These are phyloP conservation scores for Lepeophtheirus nordmannii DNA, from an alignment of 2,888 invertebrate genomes.

Conservation along the genomic window DNA sequence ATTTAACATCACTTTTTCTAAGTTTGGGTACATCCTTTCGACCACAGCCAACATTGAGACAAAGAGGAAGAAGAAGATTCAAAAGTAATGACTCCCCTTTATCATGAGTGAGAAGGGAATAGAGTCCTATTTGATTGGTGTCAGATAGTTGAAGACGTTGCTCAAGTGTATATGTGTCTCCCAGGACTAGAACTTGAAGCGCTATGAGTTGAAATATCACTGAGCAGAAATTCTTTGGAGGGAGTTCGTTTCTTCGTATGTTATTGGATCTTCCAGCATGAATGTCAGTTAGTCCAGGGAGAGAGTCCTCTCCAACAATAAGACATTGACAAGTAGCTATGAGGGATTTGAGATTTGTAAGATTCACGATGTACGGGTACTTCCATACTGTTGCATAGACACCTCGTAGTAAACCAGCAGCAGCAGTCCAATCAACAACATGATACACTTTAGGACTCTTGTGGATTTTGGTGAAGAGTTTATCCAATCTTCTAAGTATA, in stretches of 20 bases:
- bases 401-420: slow-evolving; percentile 45
- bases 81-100: slow-evolving; percentile 88
- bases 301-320: slow-evolving; percentile 25
- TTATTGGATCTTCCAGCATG: slow-evolving; percentile 57
- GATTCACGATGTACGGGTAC: slow-evolving; percentile 86
- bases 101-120: slow-evolving; percentile 56
- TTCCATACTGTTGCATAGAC: slow-evolving; percentile 82
- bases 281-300: slow-evolving; percentile 27
- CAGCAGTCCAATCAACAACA: slow-evolving; percentile 21
- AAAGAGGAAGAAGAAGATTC: slow-evolving; percentile 88
- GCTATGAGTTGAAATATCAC: slow-evolving; percentile 88
- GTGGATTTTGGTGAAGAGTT: slow-evolving; percentile 89
- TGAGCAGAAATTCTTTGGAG: slow-evolving; percentile 86
- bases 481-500: slow-evolving; percentile 78
- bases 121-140: background rate
- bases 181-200: slow-evolving; percentile 81
- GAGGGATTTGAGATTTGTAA: slow-evolving; percentile 62
- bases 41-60: slow-evolving; percentile 84
- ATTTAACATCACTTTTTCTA: slow-evolving; percentile 73
- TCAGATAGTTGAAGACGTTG: slow-evolving; percentile 20
- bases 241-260: slow-evolving; percentile 67
- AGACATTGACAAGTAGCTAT: slow-evolving; percentile 22
- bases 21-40: slow-evolving; percentile 81
- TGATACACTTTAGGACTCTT: slow-evolving; percentile 43
- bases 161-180: slow-evolving; percentile 32